These are phyloP conservation scores for Tricholauxania praeusta DNA, from an alignment of 2,888 invertebrate genomes.

Conservation along the genomic window DNA sequence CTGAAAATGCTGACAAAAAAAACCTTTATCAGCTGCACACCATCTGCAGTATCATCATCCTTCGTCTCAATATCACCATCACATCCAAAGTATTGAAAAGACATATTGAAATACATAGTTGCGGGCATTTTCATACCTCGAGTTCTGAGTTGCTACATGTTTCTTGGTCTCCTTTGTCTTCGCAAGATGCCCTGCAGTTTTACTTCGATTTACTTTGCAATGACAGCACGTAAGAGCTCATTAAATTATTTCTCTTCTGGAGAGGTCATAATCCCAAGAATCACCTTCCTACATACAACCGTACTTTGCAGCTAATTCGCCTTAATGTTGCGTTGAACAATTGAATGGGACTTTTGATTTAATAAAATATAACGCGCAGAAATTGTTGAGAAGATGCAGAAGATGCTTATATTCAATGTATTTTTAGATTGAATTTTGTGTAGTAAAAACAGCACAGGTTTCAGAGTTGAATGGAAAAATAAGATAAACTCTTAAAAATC, in stretches of 20 bases:
- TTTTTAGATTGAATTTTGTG: too few species aligned
- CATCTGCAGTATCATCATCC: constrained; percentile 19
- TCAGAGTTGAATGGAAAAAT: too few species aligned
- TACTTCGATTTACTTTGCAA: constrained; percentile 19
- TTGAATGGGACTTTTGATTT: constrained; percentile 27
- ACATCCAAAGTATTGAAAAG: too few species aligned
- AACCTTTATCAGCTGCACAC: constrained; percentile 19
- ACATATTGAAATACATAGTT: not conserved
- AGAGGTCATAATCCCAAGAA: too few species aligned
- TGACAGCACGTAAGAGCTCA: too few species aligned
- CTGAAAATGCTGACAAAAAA: not conserved
- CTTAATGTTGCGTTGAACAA: constrained; percentile 18
- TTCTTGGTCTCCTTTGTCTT: not conserved
- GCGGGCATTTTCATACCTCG: not conserved
- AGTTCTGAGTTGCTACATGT: not conserved
- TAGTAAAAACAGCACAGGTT: too few species aligned
- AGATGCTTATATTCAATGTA: too few species aligned
- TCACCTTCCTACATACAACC: too few species aligned
- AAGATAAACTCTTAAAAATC: too few species aligned
- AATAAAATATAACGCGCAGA: constrained; percentile 20
- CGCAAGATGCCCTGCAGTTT: not conserved
- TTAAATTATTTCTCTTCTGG: too few species aligned
- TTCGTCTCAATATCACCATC: not conserved
- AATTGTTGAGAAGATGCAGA: constrained; percentile 9
- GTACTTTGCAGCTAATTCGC: not conserved